Conservation (phyloP, 2,888 invertebrate species). For the Phalera bucephala region DNA sequence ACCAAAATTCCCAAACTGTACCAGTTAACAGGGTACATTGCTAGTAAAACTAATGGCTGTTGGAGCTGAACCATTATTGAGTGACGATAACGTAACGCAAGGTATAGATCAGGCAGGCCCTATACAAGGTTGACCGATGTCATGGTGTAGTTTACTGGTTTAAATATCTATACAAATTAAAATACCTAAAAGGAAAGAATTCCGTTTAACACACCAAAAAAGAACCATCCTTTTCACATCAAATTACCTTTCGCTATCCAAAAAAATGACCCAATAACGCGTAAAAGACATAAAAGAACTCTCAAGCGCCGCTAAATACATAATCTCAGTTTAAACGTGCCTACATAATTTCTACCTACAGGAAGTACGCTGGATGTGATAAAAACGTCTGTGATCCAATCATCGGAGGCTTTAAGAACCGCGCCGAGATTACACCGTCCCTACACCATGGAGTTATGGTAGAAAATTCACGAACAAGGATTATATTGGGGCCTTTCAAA, state of each 20-base stretch:
- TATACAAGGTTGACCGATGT: no score
- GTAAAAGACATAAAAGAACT: conserved; percentile 2
- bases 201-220: no score
- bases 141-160: no score
- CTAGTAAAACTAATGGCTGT: no score
- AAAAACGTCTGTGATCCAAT: conserved; percentile 64
- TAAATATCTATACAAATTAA: no score
- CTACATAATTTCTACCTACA: conserved; percentile 23
- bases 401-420: conserved; percentile 56
- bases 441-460: conserved; percentile 60
- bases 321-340: conserved; percentile 12
- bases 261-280: conserved; percentile 1
- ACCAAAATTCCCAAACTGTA: no score
- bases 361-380: conserved; percentile 36
- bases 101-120: no score
- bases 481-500: conserved; percentile 46
- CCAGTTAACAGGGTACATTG: no score
- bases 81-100: no score
- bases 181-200: no score
- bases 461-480: conserved; percentile 53
- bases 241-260: not conserved
- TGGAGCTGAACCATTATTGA: no score
- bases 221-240: not conserved
- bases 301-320: conserved; percentile 6
- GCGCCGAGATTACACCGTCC: conserved; percentile 56